phyloP scores from a whole-genome alignment of 2,888 invertebrate species.

The Sylvicola cinctus region DNA sequence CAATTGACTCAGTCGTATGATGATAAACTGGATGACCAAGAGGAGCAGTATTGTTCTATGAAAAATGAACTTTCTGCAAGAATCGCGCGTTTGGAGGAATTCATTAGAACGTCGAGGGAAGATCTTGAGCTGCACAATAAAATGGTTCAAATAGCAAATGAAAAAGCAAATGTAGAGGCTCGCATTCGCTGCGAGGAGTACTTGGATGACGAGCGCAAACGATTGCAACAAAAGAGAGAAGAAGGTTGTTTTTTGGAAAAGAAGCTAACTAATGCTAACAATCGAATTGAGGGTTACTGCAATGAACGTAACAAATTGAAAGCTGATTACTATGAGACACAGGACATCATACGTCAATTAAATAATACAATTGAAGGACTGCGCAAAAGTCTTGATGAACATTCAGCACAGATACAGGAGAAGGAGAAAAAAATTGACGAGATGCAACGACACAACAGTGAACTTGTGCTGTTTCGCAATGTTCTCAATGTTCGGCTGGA shows the following conservation, averaged over 20 bases:
- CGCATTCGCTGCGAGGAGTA: constrained; percentile 23
- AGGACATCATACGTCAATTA: constrained; percentile 44
- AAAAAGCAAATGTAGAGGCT: constrained; percentile 20
- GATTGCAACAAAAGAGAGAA: constrained; percentile 57
- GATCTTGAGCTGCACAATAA: constrained; percentile 23
- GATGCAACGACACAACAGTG: constrained; percentile 63
- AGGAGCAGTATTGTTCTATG: constrained; percentile 30
- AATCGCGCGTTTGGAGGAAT: background rate
- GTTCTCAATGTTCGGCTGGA: constrained; percentile 77
- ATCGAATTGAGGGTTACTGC: constrained; percentile 34
- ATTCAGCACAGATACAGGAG: constrained; percentile 63
- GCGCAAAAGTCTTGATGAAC: constrained; percentile 65
- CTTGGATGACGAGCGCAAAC: constrained; percentile 46
- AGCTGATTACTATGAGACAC: constrained; percentile 51
- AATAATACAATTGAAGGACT: constrained; percentile 61
- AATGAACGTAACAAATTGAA: constrained; percentile 55
- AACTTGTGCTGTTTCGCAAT: constrained; percentile 80
- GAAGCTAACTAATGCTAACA: constrained; percentile 28
- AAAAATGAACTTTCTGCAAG: constrained; percentile 37
- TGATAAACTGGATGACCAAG: constrained; percentile 25
- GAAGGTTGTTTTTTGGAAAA: constrained; percentile 73
- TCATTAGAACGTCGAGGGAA: constrained; percentile 3
- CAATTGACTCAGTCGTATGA: no score
- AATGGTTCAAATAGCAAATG: constrained; percentile 22
- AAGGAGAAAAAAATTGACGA: constrained; percentile 73